These are phyloP conservation scores for Noctua janthina DNA, from an alignment of 2,888 invertebrate species.

Conservation along the genomic window DNA sequence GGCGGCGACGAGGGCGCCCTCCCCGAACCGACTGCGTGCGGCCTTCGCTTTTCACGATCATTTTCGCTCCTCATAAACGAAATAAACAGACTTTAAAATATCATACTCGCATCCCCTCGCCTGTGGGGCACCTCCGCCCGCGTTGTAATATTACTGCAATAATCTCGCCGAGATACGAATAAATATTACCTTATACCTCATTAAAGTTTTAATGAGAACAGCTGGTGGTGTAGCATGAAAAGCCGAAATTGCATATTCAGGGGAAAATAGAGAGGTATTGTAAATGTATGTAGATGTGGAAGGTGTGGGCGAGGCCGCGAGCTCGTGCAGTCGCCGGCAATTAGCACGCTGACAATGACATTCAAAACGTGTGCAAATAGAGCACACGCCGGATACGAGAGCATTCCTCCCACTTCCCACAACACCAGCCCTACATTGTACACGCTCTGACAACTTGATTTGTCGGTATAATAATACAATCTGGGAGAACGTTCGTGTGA, in stretches of 20 bases:
- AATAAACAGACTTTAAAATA: slow-evolving; percentile 77
- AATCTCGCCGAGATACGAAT: slow-evolving; percentile 61
- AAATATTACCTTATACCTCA: slow-evolving; percentile 68
- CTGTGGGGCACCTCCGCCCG: slow-evolving; percentile 55
- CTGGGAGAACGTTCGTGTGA: slow-evolving; percentile 58
- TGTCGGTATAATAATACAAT: slow-evolving; percentile 66
- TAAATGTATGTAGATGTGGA: slow-evolving; percentile 69
- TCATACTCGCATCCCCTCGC: slow-evolving; percentile 70
- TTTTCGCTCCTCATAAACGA: slow-evolving; percentile 78
- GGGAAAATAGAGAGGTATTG: slow-evolving; percentile 70
- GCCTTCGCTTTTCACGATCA: slow-evolving; percentile 77
- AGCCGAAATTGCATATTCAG: slow-evolving; percentile 73
- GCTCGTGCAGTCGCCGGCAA: slow-evolving; percentile 77
- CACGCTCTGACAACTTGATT: slow-evolving; percentile 62
- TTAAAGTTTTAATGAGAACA: slow-evolving; percentile 74
- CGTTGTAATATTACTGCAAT: slow-evolving; percentile 65
- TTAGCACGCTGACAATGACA: slow-evolving; percentile 88
- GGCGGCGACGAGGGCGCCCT: slow-evolving; percentile 75
- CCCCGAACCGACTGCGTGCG: slow-evolving; percentile 65
- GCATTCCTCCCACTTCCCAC: slow-evolving; percentile 65
- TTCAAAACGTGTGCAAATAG: slow-evolving; percentile 88
- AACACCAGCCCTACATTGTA: slow-evolving; percentile 51
- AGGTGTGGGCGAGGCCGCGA: slow-evolving; percentile 63
- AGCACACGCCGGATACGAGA: slow-evolving; percentile 70
- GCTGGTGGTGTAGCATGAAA: slow-evolving; percentile 60